Base-by-base conservation (phyloP, 2,888 invertebrate species). In the Isoperla grammatica region DNA sequence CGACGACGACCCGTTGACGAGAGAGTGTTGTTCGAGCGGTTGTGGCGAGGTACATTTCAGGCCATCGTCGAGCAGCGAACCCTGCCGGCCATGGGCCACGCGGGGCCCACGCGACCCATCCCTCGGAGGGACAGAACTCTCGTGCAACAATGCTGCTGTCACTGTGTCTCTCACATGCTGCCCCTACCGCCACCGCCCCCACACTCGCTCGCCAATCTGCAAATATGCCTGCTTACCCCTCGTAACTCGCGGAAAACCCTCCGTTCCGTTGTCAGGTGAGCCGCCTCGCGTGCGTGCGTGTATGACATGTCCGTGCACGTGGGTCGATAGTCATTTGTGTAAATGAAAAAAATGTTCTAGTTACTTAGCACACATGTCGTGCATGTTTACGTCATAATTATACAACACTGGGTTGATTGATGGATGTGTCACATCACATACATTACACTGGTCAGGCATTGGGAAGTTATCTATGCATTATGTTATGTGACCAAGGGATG, bases 41-140 rank as follows among this genome's bases (percentile, higher is more conserved):
- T 87, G 56, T 87, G 87, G 87, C 80, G 85, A 45, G 86, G 86
- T 58, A 81, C 82, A 45, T 82, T 83, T 69, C 72, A 72, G 13
- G 68, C 67, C n/a, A 65, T 67, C 50, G 63, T 65, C 1, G 63
- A 62, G 40, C 64, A 63, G 39, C 56, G 46, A 40, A 20, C 40
- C 20, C 13, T 35, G 20, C 20, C 43, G 42, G 46, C 46, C 39
- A 46, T 37, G 35, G 19, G 11, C 29, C 15, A 20, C 48, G 35
- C 12, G 5, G 29, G n/a, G 9, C 9, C 19, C 1, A 6, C 29
- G 45, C 19, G 1, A 8, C 3, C 45, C 13, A 2, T 12, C 5
- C 20, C n/a, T 35, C 4, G 39, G n/a, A 17, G 17, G 13, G 35
- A 35, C 13, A 11, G 37, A 17, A 37, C 29, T 53, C 15, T 23